These are phyloP conservation scores for Andrena cerasifolii DNA, from an alignment of 1,140 invertebrate genomes.

Conservation along the genomic window DNA sequence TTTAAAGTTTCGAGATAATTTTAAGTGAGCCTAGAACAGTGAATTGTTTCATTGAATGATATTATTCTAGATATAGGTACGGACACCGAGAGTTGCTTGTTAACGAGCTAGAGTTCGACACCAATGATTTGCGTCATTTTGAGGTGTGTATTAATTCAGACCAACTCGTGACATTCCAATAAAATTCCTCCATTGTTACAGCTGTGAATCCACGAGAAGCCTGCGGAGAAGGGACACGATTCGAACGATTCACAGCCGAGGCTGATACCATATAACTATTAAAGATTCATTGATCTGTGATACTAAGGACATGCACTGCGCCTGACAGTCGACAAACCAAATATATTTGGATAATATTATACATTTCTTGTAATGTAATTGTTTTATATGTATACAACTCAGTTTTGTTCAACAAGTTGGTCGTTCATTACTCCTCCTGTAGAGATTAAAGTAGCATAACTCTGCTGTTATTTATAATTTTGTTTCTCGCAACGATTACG, in stretches of 20 bases:
- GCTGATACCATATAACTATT: slow-evolving; percentile 47
- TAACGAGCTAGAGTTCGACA: slow-evolving; percentile 79
- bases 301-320: slow-evolving; percentile 58
- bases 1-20: neutral
- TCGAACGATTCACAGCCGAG: slow-evolving; percentile 11
- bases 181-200: slow-evolving; percentile 46
- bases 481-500: neutral
- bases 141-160: slow-evolving; percentile 69
- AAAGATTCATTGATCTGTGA: slow-evolving; percentile 70
- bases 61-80: slow-evolving; percentile 74
- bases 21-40: slow-evolving; percentile 2
- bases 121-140: slow-evolving; percentile 78
- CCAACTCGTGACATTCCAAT: neutral
- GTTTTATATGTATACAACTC: slow-evolving; percentile 42
- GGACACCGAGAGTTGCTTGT: slow-evolving; percentile 79
- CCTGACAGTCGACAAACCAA: slow-evolving; percentile 44
- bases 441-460: slow-evolving; percentile 21
- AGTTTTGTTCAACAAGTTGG: slow-evolving; percentile 12
- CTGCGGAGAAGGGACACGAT: slow-evolving; percentile 11
- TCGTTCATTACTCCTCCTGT: slow-evolving; percentile 24
- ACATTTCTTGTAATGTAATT: slow-evolving; percentile 36
- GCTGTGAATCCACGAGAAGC: slow-evolving; percentile 55
- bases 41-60: slow-evolving; percentile 16
- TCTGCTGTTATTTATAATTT: slow-evolving; percentile 1
- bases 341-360: slow-evolving; percentile 52